Base-by-base conservation (phyloP, 2,797 vertebrate species). In the Cichlasoma orientale region DNA sequence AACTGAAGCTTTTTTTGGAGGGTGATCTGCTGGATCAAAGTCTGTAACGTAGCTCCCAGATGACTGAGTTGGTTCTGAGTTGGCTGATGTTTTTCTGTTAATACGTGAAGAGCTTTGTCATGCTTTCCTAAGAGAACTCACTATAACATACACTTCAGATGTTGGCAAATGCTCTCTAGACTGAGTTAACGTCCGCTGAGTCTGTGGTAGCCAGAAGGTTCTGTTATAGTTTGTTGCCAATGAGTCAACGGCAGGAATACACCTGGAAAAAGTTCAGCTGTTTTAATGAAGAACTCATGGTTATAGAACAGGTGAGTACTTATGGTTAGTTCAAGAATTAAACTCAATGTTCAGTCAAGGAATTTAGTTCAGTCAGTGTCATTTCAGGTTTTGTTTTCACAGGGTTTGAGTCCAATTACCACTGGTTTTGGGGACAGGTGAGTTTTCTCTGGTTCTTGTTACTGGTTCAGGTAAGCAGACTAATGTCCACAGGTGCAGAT, bases 51-150 rank as follows among this genome's bases (percentile, higher is more conserved):
- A 16, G 3, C 19, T 36, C 33, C 19, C 31, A 36, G 56, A n/a
- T 12, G 56, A 58, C 4, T 41, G 38, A 41, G 29, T 6, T 58
- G 33, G 31, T 31, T n/a, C 31, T 58, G 1, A 33, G 56, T 36
- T 58, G 57, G 36, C 31, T n/a, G 56, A 58, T 58, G 10, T 58
- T 58, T 18, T 58, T 58, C 18, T 33, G 56, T 58, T 33, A 31
- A 7, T n/a, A 0, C 56, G 18, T 5, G 19, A 58, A 58, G 31
- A 36, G n/a, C 31, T 59, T 59, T 19, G 19, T 59, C 19, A n/a
- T n/a, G 11, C 12, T 59, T 59, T 59, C 0, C 57, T 1, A 21
- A 7, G n/a, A 59, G 7, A 36, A 36, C 19, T 58, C 56, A 19
- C 56, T 33, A 1, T 36, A 36, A 10, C 9, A 36, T 36, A 10